phyloP scores from a whole-genome alignment of 2,797 vertebrate genomes.

The Diplodus puntazzo region DNA sequence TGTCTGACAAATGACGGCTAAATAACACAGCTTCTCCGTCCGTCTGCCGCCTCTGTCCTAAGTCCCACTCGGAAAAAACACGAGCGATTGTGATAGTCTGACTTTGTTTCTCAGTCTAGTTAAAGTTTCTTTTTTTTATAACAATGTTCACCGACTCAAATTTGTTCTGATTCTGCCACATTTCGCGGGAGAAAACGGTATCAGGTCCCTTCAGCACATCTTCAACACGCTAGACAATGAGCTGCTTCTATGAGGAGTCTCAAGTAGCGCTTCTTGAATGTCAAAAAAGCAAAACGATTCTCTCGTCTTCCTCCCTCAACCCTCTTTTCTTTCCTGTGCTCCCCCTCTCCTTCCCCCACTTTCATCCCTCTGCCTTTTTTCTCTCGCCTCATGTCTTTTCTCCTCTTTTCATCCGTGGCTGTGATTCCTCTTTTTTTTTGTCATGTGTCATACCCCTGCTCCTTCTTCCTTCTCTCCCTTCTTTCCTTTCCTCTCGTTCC shows the following conservation, averaged over 20 bases:
- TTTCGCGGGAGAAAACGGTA: slow-evolving; percentile 17
- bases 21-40: slow-evolving; percentile 63
- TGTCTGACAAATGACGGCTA: slow-evolving; percentile 74
- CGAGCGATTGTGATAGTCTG: slow-evolving; percentile 3
- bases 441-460: slow-evolving; percentile 24
- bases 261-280: slow-evolving; percentile 59
- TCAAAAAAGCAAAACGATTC: slow-evolving; percentile 45
- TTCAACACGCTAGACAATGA: slow-evolving; percentile 57
- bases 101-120: slow-evolving; percentile 38
- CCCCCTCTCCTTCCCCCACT: slow-evolving; percentile 37
- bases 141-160: slow-evolving; percentile 25
- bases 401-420: slow-evolving; percentile 41
- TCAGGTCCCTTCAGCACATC: slow-evolving; percentile 39
- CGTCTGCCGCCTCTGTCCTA: slow-evolving; percentile 43
- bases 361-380: slow-evolving; percentile 48
- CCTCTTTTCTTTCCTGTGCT: slow-evolving; percentile 32
- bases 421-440: slow-evolving; percentile 31
- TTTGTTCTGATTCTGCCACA: slow-evolving; percentile 44
- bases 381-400: slow-evolving; percentile 34
- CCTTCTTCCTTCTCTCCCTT: background rate
- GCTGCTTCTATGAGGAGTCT: slow-evolving; percentile 50
- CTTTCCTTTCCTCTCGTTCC: slow-evolving; percentile 12
- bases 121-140: slow-evolving; percentile 2
- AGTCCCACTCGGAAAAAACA: slow-evolving; percentile 18
- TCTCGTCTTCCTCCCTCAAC: slow-evolving; percentile 22